Conservation (phyloP, 2,113 vertebrate species). For the Chloropsis hardwickii region DNA sequence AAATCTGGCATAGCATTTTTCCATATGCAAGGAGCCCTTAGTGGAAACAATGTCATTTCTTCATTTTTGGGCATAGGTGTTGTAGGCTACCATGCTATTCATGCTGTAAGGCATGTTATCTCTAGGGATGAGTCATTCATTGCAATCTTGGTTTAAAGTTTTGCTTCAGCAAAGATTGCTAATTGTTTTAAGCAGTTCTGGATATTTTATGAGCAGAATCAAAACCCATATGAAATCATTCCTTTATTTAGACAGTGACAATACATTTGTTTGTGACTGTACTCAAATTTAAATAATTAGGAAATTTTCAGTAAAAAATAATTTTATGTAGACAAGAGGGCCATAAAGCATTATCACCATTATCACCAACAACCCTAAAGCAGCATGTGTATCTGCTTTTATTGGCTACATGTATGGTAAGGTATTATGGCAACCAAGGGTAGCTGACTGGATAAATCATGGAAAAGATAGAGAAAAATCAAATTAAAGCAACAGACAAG, state of each 20-base stretch:
- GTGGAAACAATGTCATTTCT: background rate
- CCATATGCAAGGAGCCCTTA: background rate
- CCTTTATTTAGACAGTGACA: background rate
- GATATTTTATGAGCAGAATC: background rate
- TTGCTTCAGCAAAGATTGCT: background rate
- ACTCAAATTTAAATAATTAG: background rate
- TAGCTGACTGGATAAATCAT: background rate
- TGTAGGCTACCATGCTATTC: background rate
- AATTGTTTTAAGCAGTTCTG: background rate
- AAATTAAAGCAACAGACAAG: slow-evolving; percentile 23
- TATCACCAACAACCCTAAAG: background rate
- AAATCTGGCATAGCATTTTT: slow-evolving; percentile 1
- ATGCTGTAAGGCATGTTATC: background rate
- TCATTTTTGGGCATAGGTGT: background rate
- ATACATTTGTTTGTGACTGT: background rate
- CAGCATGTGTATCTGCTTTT: background rate
- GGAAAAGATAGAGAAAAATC: background rate
- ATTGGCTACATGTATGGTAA: background rate
- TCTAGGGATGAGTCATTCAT: background rate
- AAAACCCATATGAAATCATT: background rate
- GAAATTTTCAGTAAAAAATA: background rate
- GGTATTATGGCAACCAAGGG: background rate
- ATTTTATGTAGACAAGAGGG: background rate
- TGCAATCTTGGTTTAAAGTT: background rate
- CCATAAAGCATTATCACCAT: background rate